Evolutionary conservation across 2,888 invertebrate species (phyloP), one percentile per base, ranked within the genome.

Genomic region (Holacanthella duospinosa): DNA sequence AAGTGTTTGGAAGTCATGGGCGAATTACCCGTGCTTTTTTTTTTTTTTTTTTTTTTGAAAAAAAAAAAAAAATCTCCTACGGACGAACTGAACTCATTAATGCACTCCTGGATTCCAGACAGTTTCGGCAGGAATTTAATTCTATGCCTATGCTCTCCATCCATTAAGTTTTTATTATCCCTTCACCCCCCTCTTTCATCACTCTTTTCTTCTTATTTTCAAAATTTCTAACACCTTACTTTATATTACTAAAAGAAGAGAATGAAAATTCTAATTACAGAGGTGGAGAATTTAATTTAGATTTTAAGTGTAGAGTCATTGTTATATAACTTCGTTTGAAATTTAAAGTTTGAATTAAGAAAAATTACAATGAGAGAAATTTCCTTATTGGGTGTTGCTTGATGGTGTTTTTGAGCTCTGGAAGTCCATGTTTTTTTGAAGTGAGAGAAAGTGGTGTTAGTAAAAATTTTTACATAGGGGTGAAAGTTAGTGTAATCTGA

Each of bases 1-100:
- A 71, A 72, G 71, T 71, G 71, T 70, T 71, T 67, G 67, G 65
- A 68, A 72, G 70, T 72, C 72, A 70, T 72, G 69, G 69, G 67
- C 66, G 69, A 69, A 68, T 65, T 64, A 64, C 61, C 61, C 66
- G 55, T 61, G 61, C 61, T 60, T 59, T 44, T 44, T 12, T n/a
- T 25, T 9, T 60, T 59, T 56, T 64, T 60, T 64, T 64, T n/a
- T n/a, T n/a, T n/a, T n/a, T n/a, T n/a, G n/a, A n/a, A n/a, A n/a
- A n/a, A n/a, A n/a, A n/a, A n/a, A n/a, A n/a, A n/a, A 63, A 63
- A 68, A 67, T 66, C 71, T 70, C 69, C 71, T 70, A 68, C 68
- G 68, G 71, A 64, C 68, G 68, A 68, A n/a, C n/a, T n/a, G n/a
- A n/a, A 66, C 71, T 72, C 72, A 70, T 72, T 72, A 72, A 72